Conservation (phyloP, 2,888 invertebrate genomes). For the Pyrgus malvae region DNA sequence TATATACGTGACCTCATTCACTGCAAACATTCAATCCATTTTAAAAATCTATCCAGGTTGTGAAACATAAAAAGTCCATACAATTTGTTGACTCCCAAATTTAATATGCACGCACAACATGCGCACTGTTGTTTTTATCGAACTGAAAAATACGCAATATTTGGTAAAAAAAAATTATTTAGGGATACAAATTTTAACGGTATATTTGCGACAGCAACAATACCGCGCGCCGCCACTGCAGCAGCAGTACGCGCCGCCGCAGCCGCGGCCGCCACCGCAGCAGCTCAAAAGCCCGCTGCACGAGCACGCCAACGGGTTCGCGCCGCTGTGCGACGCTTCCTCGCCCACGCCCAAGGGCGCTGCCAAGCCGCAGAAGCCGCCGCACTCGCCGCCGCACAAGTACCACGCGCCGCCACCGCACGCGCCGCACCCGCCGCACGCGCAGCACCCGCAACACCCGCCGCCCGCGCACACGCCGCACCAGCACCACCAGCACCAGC, state of each 20-base stretch:
- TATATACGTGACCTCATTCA: too few relatives aligned
- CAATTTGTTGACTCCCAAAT: too few relatives aligned
- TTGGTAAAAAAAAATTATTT: too few relatives aligned
- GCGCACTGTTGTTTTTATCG: too few relatives aligned
- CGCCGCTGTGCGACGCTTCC: slow-evolving; percentile 84
- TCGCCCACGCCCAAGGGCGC: slow-evolving; percentile 76
- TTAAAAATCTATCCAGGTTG: too few relatives aligned
- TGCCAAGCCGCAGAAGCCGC: slow-evolving; percentile 63
- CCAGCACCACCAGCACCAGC: slow-evolving; percentile 45
- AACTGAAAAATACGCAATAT: too few relatives aligned
- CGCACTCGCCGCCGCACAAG: slow-evolving; percentile 78
- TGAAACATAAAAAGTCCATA: too few relatives aligned
- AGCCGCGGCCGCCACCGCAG: slow-evolving; percentile 59
- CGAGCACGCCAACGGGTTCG: slow-evolving; percentile 75
- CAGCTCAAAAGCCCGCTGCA: slow-evolving; percentile 82
- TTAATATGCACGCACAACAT: too few relatives aligned
- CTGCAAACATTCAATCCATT: too few relatives aligned
- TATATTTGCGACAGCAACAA: slow-evolving; percentile 48
- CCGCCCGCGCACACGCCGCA: slow-evolving; percentile 45
- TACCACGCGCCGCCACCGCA: slow-evolving; percentile 69
- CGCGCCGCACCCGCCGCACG: slow-evolving; percentile 60
- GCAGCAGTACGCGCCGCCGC: slow-evolving; percentile 71
- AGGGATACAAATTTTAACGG: too few relatives aligned
- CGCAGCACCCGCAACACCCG: slow-evolving; percentile 48
- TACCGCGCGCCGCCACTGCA: slow-evolving; percentile 73